Base-by-base conservation (phyloP, 2,113 vertebrate genomes). In the Puntigrus tetrazona region DNA sequence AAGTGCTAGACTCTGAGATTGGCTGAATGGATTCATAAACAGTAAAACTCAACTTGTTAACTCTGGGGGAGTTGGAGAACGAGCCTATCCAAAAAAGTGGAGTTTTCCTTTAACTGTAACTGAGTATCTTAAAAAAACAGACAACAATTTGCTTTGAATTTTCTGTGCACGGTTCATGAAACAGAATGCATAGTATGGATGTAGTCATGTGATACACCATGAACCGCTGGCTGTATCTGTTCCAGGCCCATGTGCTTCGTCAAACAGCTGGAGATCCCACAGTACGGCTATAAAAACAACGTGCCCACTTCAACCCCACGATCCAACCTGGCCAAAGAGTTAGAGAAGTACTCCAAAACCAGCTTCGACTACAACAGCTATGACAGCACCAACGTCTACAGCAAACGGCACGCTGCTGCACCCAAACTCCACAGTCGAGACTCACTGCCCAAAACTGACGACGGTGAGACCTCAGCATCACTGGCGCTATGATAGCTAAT, bases 271-370 rank as follows among this genome's bases (percentile, higher is more conserved):
- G 97, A 99, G 95, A 98, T 97, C 92, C 98, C 97, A 87, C 97
- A 98, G 93, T 99, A 97, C 93, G 97, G 97, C 94, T 97, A 98
- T 95, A 96, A 97, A 94, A 99, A 99, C 95, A 97, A 96, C 92
- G 97, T 99, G 86, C 97, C 97, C 92, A 99, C 97, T 89, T 97
- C 97, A 91, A 99, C 98, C 87, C 97, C 98, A 59, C 97, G 97
- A 94, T 99, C 98, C 95, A 99, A 99, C 95, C 95, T 99, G 96
- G 98, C 98, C 95, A 99, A 98, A 94, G 98, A 99, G 96, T 95
- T 99, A 92, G 98, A 99, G 96, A 99, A 99, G 93, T 99, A 99
- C 91, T 99, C 98, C 95, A 99, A 99, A 96, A 98, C 97, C 90
- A 97, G 95, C 89, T 99, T 99, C 86, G 98, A 99, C 92, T 99